Evolutionary conservation across 2,113 vertebrate species (phyloP).

Genomic region (Siniperca chuatsi): DNA sequence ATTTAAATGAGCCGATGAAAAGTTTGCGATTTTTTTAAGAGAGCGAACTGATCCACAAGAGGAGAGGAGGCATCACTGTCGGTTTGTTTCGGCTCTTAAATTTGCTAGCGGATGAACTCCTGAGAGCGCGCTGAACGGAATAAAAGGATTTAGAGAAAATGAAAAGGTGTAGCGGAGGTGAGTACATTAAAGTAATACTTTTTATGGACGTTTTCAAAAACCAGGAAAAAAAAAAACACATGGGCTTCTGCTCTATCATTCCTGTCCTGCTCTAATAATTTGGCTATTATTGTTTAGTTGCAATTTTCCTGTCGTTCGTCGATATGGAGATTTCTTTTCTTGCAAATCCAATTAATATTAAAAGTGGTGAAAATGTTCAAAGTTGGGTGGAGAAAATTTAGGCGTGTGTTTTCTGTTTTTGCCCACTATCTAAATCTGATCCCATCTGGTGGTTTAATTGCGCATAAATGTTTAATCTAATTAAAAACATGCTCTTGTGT

Average conservation of each 20-base stretch:
- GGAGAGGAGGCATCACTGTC: slow-evolving; percentile 19
- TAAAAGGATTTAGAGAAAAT: slow-evolving; percentile 66
- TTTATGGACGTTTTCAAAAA: slow-evolving; percentile 19
- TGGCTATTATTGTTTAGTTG: neutral
- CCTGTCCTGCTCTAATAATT: neutral
- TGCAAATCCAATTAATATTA: neutral
- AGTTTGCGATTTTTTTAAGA: slow-evolving; percentile 15
- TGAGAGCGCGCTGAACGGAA: slow-evolving; percentile 46
- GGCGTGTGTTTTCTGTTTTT: neutral
- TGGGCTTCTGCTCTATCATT: neutral
- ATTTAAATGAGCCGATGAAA: slow-evolving; percentile 29
- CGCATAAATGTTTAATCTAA: neutral
- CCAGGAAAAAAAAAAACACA: neutral
- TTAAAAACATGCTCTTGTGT: neutral
- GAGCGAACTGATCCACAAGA: slow-evolving; percentile 6
- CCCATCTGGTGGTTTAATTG: neutral
- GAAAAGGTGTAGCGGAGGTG: slow-evolving; percentile 68
- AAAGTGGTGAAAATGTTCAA: neutral
- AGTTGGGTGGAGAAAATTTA: neutral
- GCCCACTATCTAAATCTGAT: neutral
- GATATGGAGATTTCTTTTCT: neutral
- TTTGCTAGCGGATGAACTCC: slow-evolving; percentile 41
- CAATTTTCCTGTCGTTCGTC: neutral
- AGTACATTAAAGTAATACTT: slow-evolving; percentile 39
- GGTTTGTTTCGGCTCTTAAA: slow-evolving; percentile 25